These are phyloP conservation scores for Salminus brasiliensis DNA, from an alignment of 2,113 vertebrate genomes.

Conservation along the genomic window DNA sequence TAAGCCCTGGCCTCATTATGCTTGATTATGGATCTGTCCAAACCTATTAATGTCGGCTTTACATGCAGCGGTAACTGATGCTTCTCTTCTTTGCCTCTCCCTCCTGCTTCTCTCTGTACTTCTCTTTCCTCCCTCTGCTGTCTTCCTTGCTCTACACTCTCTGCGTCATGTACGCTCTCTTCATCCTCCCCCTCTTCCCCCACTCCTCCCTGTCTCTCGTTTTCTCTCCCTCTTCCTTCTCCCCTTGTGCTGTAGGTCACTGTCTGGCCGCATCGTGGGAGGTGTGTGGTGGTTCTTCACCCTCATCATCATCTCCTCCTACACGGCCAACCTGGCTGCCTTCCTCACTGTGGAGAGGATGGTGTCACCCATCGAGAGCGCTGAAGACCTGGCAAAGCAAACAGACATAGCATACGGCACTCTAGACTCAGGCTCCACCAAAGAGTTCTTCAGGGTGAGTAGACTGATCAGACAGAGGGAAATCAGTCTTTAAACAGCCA, in stretches of 20 bases:
- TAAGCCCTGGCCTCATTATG: conserved; percentile 36
- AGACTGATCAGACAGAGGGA: not conserved
- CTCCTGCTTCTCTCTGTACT: not conserved
- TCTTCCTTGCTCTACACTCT: conserved; percentile 8
- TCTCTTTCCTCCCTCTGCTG: not conserved
- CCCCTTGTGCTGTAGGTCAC: conserved; percentile 77
- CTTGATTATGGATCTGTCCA: conserved; percentile 28
- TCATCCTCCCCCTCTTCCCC: conserved; percentile 16
- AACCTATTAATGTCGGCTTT: conserved; percentile 3
- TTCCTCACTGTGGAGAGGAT: conserved; percentile 99
- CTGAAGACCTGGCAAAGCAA: conserved; percentile 98
- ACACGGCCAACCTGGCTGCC: conserved; percentile 96
- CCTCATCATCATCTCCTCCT: conserved; percentile 99
- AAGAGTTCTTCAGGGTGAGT: conserved; percentile 99
- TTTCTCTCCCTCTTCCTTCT: not conserved
- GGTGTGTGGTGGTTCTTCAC: conserved; percentile 99
- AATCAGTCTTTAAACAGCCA: not conserved
- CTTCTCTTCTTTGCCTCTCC: not conserved
- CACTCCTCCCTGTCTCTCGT: not conserved
- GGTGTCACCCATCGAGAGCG: conserved; percentile 98
- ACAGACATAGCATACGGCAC: conserved; percentile 98
- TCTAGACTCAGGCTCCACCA: conserved; percentile 96
- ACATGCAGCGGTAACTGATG: conserved; percentile 24
- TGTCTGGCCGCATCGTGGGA: conserved; percentile 97
- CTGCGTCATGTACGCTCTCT: not conserved